Evolutionary conservation across 2,888 invertebrate species (phyloP), one percentile per base, ranked within the genome.

Genomic region (Tyria jacobaeae): DNA sequence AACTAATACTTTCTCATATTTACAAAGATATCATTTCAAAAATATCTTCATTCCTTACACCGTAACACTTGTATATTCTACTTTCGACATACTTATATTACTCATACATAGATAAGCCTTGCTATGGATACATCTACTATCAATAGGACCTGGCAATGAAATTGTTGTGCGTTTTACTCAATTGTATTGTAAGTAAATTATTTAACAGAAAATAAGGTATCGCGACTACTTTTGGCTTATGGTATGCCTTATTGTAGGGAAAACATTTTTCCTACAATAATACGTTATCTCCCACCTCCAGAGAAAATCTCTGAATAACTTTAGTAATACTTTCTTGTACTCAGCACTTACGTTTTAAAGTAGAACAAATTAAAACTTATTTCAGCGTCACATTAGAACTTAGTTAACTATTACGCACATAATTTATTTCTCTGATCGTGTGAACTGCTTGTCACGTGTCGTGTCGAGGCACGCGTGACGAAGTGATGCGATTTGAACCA

Each of bases 401-500:
- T 54, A 54, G 41, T 54, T 54, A 41, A 54, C 54, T 27, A 41
- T 41, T 31, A 17, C n/a, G 58, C 31, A 12, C 25, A 56, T 27
- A 48, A 25, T 49, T 48, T 41, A 55, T 59, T 53, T 48, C 31
- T 41, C 15, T 25, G 62, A 61, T 63, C 66, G 58, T 70, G 66
- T 66, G 73, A 77, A 70, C 56, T 50, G 48, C 48, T 25, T 39
- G 59, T 70, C 76, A 73, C 70, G 76, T 76, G 73, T 55, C 70
- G 76, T 76, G 73, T 55, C 24, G 12, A 39, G 21, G 61, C 66
- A 76, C 64, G 81, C 78, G 76, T 78, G 62, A 57, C 81, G 62
- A 81, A 83, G 70, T 70, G 72, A 71, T 77, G 74, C 73, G 73
- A 78, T 75, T 77, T 66, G 65, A 72, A 70, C 66, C 72, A 68